phyloP scores from a whole-genome alignment of 2,888 invertebrate genomes.

The Hyalella azteca region DNA sequence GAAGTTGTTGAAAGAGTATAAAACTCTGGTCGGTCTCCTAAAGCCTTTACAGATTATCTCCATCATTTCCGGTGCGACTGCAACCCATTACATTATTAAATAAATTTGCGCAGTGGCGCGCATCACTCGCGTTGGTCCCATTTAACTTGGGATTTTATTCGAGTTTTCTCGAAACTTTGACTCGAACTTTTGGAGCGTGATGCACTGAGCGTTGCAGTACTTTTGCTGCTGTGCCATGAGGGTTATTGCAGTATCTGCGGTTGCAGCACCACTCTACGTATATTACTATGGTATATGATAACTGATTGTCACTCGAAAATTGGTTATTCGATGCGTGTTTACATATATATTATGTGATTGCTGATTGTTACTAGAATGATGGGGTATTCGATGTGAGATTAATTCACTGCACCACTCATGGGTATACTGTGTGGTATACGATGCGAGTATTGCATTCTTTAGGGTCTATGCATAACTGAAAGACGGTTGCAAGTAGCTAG shows the following conservation, averaged over 20 bases:
- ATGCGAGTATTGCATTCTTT: too few relatives aligned
- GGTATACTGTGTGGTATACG: too few relatives aligned
- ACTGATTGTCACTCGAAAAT: too few relatives aligned
- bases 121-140: slow-evolving; percentile 19
- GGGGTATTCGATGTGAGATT: too few relatives aligned
- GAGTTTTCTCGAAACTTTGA: slow-evolving; percentile 10
- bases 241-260: background rate
- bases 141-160: slow-evolving; percentile 27
- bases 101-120: background rate
- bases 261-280: background rate
- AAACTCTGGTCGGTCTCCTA: slow-evolving; percentile 25
- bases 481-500: too few relatives aligned
- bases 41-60: slow-evolving; percentile 34
- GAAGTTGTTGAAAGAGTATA: background rate
- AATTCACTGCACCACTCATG: too few relatives aligned
- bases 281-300: too few relatives aligned
- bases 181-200: slow-evolving; percentile 16
- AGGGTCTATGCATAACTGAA: too few relatives aligned
- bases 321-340: too few relatives aligned
- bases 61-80: slow-evolving; percentile 30
- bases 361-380: too few relatives aligned
- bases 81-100: slow-evolving; percentile 32
- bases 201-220: background rate
- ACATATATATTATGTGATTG: too few relatives aligned
- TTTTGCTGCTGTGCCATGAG: background rate